Conservation (phyloP, 2,888 invertebrate species). For the Pocota personata region DNA sequence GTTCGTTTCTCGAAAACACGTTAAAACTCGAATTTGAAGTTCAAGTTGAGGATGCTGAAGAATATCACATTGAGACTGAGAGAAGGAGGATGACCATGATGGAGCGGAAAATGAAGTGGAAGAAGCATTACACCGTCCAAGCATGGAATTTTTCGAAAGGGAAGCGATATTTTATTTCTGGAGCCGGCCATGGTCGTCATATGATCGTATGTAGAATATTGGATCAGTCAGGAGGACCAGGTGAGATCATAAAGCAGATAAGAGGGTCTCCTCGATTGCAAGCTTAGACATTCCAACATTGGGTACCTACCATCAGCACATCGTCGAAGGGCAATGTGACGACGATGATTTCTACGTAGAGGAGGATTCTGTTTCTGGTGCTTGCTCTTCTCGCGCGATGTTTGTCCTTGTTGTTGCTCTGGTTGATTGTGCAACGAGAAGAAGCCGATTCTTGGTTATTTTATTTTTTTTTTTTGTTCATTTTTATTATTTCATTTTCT, state of each 20-base stretch:
- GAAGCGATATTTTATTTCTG: conserved; percentile 72
- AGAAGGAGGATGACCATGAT: conserved; percentile 34
- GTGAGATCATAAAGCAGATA: conserved; percentile 73
- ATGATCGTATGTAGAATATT: conserved; percentile 74
- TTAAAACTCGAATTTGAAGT: conserved; percentile 60
- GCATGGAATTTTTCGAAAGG: conserved; percentile 54
- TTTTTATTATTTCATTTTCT: not conserved
- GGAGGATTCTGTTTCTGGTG: conserved; percentile 48
- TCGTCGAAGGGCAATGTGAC: conserved; percentile 54
- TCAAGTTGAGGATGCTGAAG: conserved; percentile 17
- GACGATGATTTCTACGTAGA: conserved; percentile 35
- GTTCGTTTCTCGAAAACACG: conserved; percentile 46
- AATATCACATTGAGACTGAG: not conserved
- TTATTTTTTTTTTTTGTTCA: not conserved
- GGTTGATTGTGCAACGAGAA: conserved; percentile 27
- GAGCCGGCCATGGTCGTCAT: conserved; percentile 51
- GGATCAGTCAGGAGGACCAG: conserved; percentile 73
- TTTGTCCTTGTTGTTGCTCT: conserved; percentile 58
- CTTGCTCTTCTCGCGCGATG: conserved; percentile 31
- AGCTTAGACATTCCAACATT: conserved; percentile 52
- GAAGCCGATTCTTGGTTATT: conserved; percentile 23
- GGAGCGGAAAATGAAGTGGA: conserved; percentile 52
- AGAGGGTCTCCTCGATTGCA: conserved; percentile 55
- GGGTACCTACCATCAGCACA: conserved; percentile 51
- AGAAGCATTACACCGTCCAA: conserved; percentile 43